These are phyloP conservation scores for Drosophila baimaii DNA, from an alignment of 1,140 invertebrate species.

Conservation along the genomic window DNA sequence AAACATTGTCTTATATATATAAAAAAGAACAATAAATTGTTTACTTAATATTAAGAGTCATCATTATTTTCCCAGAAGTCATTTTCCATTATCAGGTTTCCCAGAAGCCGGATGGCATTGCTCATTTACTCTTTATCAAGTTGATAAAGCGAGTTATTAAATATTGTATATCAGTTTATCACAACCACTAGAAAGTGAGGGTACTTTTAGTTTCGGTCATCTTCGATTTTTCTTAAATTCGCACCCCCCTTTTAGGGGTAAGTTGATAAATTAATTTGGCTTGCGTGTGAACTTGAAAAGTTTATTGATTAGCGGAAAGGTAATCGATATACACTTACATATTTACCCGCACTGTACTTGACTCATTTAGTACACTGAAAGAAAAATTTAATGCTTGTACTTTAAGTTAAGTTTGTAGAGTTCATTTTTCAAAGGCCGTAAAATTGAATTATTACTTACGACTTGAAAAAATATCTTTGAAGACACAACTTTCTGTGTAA, in stretches of 20 bases:
- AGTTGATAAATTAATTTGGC: slow-evolving; percentile 26
- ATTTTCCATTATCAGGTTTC: slow-evolving; percentile 4
- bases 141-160: not conserved
- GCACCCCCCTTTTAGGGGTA: slow-evolving; percentile 1
- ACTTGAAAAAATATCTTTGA: not conserved
- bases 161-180: not conserved
- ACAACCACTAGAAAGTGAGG: not conserved
- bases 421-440: too few species aligned
- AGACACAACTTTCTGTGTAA: not conserved
- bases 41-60: too few species aligned
- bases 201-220: not conserved
- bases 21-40: too few species aligned
- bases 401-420: not conserved
- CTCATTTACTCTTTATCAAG: not conserved
- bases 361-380: slow-evolving; percentile 28
- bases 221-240: not conserved
- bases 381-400: not conserved
- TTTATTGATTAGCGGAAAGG: slow-evolving; percentile 55
- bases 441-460: not conserved
- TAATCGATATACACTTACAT: slow-evolving; percentile 18
- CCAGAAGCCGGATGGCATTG: not conserved
- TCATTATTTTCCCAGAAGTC: too few species aligned
- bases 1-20: too few species aligned
- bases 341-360: slow-evolving; percentile 9
- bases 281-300: slow-evolving; percentile 70